Percentiles rank a stretch among this genome's conserved stretches.
Conservation (phyloP, 2,888 invertebrate species). For the Agriotes lineatus region DNA sequence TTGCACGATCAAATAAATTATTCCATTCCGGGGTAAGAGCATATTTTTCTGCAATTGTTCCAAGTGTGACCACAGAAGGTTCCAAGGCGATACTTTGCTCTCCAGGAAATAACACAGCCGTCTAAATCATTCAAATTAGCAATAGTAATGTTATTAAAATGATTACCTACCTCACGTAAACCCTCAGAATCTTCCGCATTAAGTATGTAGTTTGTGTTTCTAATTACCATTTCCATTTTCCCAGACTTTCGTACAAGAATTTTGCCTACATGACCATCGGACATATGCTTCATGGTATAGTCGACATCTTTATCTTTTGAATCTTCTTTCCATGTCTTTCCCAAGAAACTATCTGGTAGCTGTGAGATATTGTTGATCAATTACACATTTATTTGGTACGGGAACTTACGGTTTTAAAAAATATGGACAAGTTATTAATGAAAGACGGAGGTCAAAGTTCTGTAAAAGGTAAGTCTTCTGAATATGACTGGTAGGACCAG, state of each 20-base stretch:
- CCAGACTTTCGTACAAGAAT: conserved; percentile 59
- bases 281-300: conserved; percentile 53
- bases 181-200: conserved; percentile 49
- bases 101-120: conserved; percentile 46
- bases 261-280: conserved; percentile 62
- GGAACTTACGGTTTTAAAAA: no score
- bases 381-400: no score
- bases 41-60: conserved; percentile 55
- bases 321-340: conserved; percentile 60
- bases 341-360: conserved; percentile 62
- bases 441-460: no score
- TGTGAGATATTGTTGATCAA: conserved; percentile 47
- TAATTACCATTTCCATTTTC: conserved; percentile 59
- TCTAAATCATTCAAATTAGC: no score
- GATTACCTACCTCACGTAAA: conserved; percentile 45
- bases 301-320: conserved; percentile 38
- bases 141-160: background rate
- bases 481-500: no score
- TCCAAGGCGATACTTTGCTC: conserved; percentile 44
- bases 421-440: no score
- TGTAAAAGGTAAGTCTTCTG: no score
- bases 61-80: conserved; percentile 53
- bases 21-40: conserved; percentile 57
- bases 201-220: conserved; percentile 57
- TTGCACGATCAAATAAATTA: conserved; percentile 39